A percentile compares a stretch with the other conserved stretches of the same genome.
These are phyloP conservation scores for Silurus meridionalis DNA, from an alignment of 2,113 vertebrate genomes.

Conservation along the genomic window DNA sequence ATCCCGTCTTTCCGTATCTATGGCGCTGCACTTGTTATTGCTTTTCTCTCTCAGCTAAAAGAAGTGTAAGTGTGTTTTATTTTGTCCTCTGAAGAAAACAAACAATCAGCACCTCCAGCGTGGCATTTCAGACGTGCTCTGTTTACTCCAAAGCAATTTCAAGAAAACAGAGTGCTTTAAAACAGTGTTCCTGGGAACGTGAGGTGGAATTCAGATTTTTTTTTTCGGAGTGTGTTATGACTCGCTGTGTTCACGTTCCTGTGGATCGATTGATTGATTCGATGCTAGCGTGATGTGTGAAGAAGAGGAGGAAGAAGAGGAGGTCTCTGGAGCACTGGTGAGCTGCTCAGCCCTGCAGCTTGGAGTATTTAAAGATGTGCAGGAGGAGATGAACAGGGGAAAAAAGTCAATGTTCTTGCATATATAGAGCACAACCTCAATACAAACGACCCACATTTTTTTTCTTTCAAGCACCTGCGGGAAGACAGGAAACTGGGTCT, in stretches of 20 bases:
- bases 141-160: constrained; percentile 5
- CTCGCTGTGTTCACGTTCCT: neutral
- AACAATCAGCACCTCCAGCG: neutral
- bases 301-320: neutral
- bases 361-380: constrained; percentile 50
- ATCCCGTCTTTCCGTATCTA: neutral
- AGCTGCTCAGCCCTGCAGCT: constrained; percentile 19
- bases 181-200: neutral
- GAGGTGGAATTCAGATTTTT: neutral
- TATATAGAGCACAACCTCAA: constrained; percentile 57
- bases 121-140: neutral
- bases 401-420: constrained; percentile 51
- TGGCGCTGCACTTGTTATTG: neutral
- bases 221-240: neutral
- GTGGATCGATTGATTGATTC: neutral
- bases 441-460: constrained; percentile 54
- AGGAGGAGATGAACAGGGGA: constrained; percentile 19
- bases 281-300: neutral
- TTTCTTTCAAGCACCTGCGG: constrained; percentile 6
- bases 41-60: constrained; percentile 1
- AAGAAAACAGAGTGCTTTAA: neutral
- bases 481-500: constrained; percentile 51
- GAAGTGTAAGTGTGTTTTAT: neutral
- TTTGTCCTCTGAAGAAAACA: neutral
- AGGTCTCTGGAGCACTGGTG: neutral